Percentiles rank a stretch among this genome's conserved stretches.
phyloP scores from a whole-genome alignment of 2,888 invertebrate genomes.

The Polydrusus pterygomalis region DNA sequence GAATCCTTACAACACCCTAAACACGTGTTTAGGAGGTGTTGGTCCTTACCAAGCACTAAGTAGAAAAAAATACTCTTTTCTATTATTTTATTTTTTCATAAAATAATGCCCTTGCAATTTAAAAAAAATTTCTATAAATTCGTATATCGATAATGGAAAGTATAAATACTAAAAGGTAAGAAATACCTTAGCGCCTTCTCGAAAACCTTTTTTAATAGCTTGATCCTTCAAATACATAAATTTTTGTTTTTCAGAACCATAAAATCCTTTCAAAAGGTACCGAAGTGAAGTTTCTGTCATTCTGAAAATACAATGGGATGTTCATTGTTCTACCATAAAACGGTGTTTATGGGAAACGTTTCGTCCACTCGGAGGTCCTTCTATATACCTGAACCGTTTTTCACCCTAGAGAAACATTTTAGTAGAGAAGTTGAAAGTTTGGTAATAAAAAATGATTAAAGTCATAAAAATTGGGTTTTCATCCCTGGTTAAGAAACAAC shows the following conservation, averaged over 20 bases:
- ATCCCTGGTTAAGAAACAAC: too few species aligned
- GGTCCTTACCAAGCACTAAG: too few species aligned
- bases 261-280: conserved; percentile 41
- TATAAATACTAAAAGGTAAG: conserved; percentile 4
- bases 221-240: conserved; percentile 24
- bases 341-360: background rate
- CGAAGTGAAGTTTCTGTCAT: conserved; percentile 44
- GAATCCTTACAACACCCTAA: too few species aligned
- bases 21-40: too few species aligned
- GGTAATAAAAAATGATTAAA: too few species aligned
- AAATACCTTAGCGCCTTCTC: conserved; percentile 38
- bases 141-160: background rate
- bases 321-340: conserved; percentile 29
- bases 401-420: too few species aligned
- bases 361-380: background rate
- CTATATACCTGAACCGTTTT: too few species aligned
- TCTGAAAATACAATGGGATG: conserved; percentile 36
- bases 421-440: too few species aligned
- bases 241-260: conserved; percentile 40
- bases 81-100: too few species aligned
- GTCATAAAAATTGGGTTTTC: too few species aligned
- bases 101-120: too few species aligned
- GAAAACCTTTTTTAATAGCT: conserved; percentile 31
- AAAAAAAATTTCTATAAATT: background rate
- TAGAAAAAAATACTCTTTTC: too few species aligned